Conservation (phyloP, 2,113 vertebrate species). For the Daubentonia madagascariensis region DNA sequence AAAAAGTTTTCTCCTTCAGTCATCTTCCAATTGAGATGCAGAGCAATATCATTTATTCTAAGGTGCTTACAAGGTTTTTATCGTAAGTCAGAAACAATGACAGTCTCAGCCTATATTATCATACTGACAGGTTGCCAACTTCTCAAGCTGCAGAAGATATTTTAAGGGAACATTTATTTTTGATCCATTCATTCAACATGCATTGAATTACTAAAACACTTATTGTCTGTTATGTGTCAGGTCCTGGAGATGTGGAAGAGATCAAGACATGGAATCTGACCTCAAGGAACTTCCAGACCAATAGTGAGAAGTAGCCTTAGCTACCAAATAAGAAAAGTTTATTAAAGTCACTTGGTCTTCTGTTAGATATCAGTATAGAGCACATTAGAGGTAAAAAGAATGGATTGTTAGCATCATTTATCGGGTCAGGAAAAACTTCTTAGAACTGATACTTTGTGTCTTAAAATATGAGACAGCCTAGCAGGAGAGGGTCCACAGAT, state of each 20-base stretch:
- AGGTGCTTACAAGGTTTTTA: neutral
- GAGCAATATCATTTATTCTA: neutral
- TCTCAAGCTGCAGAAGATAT: neutral
- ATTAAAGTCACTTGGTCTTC: neutral
- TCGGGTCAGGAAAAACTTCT: neutral
- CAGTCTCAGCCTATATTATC: neutral
- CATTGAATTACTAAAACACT: neutral
- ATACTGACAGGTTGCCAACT: neutral
- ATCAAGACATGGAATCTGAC: neutral
- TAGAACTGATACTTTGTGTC: neutral
- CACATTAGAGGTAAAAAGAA: neutral
- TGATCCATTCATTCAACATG: neutral
- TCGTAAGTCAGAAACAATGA: neutral
- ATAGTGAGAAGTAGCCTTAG: neutral
- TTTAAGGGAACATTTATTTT: constrained; percentile 2
- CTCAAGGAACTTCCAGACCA: neutral
- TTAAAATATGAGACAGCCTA: neutral
- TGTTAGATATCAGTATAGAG: neutral
- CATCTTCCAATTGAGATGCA: neutral
- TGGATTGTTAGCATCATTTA: neutral
- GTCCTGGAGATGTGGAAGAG: neutral
- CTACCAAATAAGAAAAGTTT: neutral
- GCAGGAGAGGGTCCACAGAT: neutral
- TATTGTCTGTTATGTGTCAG: neutral
- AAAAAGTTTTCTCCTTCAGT: neutral